Conservation (phyloP, 1,140 invertebrate genomes). For the Achroia grisella region DNA sequence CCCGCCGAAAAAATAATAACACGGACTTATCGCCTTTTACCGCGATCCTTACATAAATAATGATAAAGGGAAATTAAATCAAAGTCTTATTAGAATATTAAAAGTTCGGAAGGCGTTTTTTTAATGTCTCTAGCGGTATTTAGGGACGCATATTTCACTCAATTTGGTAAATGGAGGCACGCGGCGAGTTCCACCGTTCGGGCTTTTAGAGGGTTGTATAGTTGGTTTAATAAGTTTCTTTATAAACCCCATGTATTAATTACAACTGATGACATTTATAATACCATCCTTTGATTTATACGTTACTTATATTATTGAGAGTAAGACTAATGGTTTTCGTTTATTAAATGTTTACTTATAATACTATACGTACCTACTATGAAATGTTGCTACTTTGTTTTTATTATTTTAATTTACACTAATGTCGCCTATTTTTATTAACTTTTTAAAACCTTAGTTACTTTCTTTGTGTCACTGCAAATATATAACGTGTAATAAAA, state of each 20-base stretch:
- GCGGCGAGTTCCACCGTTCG: conserved; percentile 31
- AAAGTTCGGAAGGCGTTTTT: conserved; percentile 64
- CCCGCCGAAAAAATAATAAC: conserved; percentile 53
- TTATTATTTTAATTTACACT: no score
- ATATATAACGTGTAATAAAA: no score
- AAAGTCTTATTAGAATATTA: conserved; percentile 72
- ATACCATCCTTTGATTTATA: conserved; percentile 6
- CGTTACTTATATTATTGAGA: no score
- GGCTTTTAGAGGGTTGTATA: conserved; percentile 35
- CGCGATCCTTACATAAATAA: conserved; percentile 68
- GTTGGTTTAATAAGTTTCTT: conserved; percentile 18
- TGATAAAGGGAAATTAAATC: conserved; percentile 72
- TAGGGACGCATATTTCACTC: conserved; percentile 66
- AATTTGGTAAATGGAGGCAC: conserved; percentile 65
- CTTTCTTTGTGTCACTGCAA: no score
- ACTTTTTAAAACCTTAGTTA: no score
- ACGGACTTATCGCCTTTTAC: conserved; percentile 64
- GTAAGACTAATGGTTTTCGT: no score
- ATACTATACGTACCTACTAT: no score
- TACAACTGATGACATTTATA: conserved; percentile 19
- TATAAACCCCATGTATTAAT: conserved; percentile 33
- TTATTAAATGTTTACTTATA: no score
- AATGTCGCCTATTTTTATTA: no score
- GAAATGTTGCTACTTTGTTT: no score
- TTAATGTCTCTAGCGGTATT: conserved; percentile 63